These are phyloP conservation scores for Plectrocnemia conspersa DNA, from an alignment of 1,140 invertebrate species.

Conservation along the genomic window DNA sequence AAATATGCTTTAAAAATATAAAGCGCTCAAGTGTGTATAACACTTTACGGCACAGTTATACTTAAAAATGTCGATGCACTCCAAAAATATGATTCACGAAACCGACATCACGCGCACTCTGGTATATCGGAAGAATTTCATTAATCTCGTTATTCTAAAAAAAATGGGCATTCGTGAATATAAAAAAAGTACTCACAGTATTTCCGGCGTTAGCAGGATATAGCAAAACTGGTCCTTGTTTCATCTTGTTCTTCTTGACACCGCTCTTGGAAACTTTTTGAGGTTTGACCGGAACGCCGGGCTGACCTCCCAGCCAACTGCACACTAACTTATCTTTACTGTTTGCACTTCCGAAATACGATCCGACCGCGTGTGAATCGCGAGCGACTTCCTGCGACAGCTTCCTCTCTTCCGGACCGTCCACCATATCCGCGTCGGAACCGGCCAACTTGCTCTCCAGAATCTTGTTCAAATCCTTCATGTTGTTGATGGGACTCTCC, in stretches of 20 bases:
- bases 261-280: conserved; percentile 29
- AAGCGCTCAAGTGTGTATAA: too few species aligned
- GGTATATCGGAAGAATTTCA: conserved; percentile 7
- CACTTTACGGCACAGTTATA: too few species aligned
- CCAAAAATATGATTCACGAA: background rate
- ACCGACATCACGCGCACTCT: conserved; percentile 5
- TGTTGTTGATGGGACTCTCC: conserved; percentile 39
- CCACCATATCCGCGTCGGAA: conserved; percentile 27
- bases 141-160: too few species aligned
- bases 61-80: too few species aligned
- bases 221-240: conserved; percentile 39
- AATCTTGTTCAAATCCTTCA: conserved; percentile 44
- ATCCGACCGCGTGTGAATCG: conserved; percentile 24
- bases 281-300: conserved; percentile 27
- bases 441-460: conserved; percentile 43
- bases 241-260: conserved; percentile 40
- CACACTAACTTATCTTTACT: conserved; percentile 53
- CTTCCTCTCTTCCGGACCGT: conserved; percentile 22
- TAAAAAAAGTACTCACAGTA: conserved; percentile 40
- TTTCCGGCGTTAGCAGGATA: conserved; percentile 45
- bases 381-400: conserved; percentile 20
- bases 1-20: too few species aligned
- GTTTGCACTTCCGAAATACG: conserved; percentile 46
- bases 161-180: conserved; percentile 2
- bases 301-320: conserved; percentile 54